A percentile compares a stretch with the other conserved stretches of the same genome.
phyloP scores from a whole-genome alignment of 2,797 vertebrate species.

The Apodemus agrarius region DNA sequence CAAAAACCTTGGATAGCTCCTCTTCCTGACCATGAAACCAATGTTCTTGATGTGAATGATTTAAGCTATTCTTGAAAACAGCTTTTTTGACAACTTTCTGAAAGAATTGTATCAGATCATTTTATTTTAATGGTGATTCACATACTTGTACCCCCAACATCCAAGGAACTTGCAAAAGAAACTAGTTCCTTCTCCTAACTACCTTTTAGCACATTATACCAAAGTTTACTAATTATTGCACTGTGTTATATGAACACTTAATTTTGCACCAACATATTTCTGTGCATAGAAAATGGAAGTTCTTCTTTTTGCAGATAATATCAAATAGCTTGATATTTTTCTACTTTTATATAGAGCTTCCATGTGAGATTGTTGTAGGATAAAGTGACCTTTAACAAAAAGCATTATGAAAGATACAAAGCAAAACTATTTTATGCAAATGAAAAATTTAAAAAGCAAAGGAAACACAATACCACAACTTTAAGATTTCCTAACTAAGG shows the following conservation, averaged over 20 bases:
- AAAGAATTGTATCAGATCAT: not conserved
- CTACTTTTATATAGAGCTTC: not conserved
- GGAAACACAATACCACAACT: not conserved
- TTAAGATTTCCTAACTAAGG: not conserved
- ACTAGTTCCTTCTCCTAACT: not conserved
- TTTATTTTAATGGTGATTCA: not conserved
- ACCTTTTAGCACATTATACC: not conserved
- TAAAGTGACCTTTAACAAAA: conserved; percentile 12
- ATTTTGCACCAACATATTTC: not conserved
- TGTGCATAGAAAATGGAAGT: not conserved
- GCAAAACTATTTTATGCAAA: not conserved
- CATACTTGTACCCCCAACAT: not conserved
- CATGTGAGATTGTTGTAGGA: not conserved
- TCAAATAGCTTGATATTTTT: conserved; percentile 15
- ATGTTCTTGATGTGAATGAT: not conserved
- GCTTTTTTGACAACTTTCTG: not conserved
- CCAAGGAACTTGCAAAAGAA: conserved; percentile 16
- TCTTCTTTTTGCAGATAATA: not conserved
- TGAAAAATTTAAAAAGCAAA: conserved; percentile 27
- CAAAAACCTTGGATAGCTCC: not conserved
- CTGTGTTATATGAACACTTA: not conserved
- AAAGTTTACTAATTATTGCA: not conserved
- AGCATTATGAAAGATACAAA: not conserved
- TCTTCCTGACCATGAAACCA: not conserved
- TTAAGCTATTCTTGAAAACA: conserved; percentile 28